phyloP scores from a whole-genome alignment of 2,797 vertebrate genomes.

The Apogon talboti region DNA sequence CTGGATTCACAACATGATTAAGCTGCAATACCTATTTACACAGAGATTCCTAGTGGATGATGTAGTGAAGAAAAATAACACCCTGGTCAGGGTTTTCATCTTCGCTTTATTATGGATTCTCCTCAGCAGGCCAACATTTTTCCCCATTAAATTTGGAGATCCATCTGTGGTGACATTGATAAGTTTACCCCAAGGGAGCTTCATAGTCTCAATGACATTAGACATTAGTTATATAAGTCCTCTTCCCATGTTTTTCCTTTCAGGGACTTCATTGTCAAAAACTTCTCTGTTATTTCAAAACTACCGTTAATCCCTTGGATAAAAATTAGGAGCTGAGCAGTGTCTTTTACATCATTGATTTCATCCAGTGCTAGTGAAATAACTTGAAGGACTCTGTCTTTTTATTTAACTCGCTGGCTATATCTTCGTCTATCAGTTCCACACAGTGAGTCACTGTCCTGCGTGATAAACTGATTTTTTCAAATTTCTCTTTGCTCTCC shows the following conservation, averaged over 20 bases:
- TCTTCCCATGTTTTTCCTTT: slow-evolving; percentile 19
- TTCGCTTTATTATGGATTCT: slow-evolving; percentile 1
- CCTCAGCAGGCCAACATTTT: neutral
- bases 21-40: neutral
- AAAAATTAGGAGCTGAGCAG: too few relatives aligned
- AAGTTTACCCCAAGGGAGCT: slow-evolving; percentile 15
- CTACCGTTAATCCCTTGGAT: slow-evolving; percentile 27
- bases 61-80: slow-evolving; percentile 3
- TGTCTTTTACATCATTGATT: slow-evolving; percentile 6
- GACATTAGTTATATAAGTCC: slow-evolving; percentile 36
- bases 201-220: slow-evolving; percentile 6
- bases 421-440: slow-evolving; percentile 15
- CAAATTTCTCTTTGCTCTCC: slow-evolving; percentile 33
- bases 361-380: slow-evolving; percentile 43
- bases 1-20: too few relatives aligned
- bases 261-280: slow-evolving; percentile 36
- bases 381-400: slow-evolving; percentile 25
- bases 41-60: neutral
- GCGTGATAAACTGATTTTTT: slow-evolving; percentile 19
- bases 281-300: slow-evolving; percentile 36
- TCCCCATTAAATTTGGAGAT: too few relatives aligned
- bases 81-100: neutral
- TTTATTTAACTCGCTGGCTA: slow-evolving; percentile 12
- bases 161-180: too few relatives aligned
- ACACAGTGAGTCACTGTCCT: slow-evolving; percentile 17